phyloP scores from a whole-genome alignment of 2,888 invertebrate species.

The Diogma glabrata region DNA sequence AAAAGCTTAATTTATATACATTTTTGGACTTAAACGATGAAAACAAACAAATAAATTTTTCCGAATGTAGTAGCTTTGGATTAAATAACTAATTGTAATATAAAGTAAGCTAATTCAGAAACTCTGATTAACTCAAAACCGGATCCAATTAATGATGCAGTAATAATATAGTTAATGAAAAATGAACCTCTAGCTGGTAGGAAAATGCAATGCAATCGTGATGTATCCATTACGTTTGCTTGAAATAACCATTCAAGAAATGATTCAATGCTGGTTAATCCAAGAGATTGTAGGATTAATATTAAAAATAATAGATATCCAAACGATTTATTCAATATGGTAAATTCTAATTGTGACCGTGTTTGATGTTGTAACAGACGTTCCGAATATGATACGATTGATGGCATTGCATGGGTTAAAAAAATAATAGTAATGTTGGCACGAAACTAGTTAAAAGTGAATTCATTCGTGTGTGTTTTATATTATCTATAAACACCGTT shows the following conservation, averaged over 20 bases:
- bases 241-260: constrained; percentile 62
- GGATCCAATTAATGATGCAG: constrained; percentile 85
- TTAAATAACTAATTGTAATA: constrained; percentile 63
- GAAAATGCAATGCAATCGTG: constrained; percentile 85
- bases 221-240: constrained; percentile 44
- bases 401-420: constrained; percentile 84
- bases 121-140: constrained; percentile 82
- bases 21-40: no score
- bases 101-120: constrained; percentile 83
- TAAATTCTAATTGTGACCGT: constrained; percentile 80
- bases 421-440: constrained; percentile 79
- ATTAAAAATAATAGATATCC: constrained; percentile 89
- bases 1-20: no score
- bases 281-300: constrained; percentile 82
- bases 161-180: constrained; percentile 93
- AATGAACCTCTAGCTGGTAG: constrained; percentile 92
- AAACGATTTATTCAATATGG: constrained; percentile 88
- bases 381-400: constrained; percentile 81
- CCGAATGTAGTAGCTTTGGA: constrained; percentile 64
- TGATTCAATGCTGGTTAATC: constrained; percentile 75
- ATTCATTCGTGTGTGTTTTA: constrained; percentile 1
- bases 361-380: constrained; percentile 90
- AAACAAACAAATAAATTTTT: no score
- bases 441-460: constrained; percentile 70
- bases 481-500: not conserved